A percentile compares a stretch with the other conserved stretches of the same genome.
These are phyloP conservation scores for Talpa occidentalis DNA, from an alignment of 2,113 vertebrate species.

Conservation along the genomic window DNA sequence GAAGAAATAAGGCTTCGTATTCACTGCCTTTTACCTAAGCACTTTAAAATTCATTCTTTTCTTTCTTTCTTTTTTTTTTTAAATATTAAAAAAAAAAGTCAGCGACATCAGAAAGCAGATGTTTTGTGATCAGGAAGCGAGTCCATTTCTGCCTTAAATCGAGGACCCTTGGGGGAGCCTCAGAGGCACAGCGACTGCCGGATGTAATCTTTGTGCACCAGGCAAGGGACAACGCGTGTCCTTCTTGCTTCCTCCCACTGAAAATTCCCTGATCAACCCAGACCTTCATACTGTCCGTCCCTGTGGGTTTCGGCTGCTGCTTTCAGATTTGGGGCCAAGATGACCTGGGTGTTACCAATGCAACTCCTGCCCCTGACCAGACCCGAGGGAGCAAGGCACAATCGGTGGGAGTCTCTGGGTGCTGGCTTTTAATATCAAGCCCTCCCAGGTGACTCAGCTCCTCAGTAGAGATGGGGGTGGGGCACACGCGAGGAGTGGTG, in stretches of 20 bases:
- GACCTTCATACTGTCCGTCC: fast-evolving
- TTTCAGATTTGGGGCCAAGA: fast-evolving
- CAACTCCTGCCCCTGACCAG: background rate
- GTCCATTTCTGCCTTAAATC: background rate
- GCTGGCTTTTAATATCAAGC: background rate
- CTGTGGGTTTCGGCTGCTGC: background rate
- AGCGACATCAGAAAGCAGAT: slow-evolving; percentile 34
- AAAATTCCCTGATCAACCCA: background rate
- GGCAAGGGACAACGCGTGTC: background rate
- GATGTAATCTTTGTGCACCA: background rate
- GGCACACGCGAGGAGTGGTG: too few species aligned
- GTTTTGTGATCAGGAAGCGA: background rate
- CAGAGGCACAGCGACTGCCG: fast-evolving
- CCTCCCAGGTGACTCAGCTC: too few species aligned
- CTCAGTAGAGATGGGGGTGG: background rate
- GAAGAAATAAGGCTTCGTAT: slow-evolving; percentile 12
- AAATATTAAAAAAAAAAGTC: background rate
- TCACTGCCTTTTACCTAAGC: slow-evolving; percentile 49
- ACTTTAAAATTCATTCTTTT: slow-evolving; percentile 44
- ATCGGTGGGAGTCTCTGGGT: background rate
- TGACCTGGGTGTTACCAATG: fast-evolving
- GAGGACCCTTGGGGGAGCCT: background rate
- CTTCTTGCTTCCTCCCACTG: background rate
- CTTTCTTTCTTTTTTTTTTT: slow-evolving; percentile 5
- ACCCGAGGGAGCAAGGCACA: too few species aligned